Evolutionary conservation across 2,797 vertebrate genomes (phyloP).

Genomic region (Cynodonichthys magdalenae): DNA sequence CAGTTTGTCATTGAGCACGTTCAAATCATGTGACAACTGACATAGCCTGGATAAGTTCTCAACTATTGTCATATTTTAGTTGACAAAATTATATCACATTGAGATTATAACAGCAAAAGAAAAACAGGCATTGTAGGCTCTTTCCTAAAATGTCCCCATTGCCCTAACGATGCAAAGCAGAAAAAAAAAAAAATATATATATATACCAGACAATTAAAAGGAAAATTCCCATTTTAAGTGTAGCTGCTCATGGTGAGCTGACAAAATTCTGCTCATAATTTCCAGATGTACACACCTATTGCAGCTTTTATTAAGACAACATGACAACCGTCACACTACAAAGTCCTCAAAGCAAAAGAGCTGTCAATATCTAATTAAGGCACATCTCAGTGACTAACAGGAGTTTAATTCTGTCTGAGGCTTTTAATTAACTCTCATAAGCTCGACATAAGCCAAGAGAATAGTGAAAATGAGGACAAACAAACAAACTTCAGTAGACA

Average conservation of each 20-base stretch:
- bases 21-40: too few relatives aligned
- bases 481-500: constrained; percentile 23
- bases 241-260: not conserved
- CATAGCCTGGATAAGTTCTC: too few relatives aligned
- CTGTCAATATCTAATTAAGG: constrained; percentile 35
- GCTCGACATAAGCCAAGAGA: constrained; percentile 26
- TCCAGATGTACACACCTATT: not conserved
- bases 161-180: too few relatives aligned
- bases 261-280: not conserved
- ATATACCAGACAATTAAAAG: too few relatives aligned
- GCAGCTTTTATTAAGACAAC: constrained; percentile 18
- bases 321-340: constrained; percentile 35
- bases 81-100: too few relatives aligned
- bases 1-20: too few relatives aligned
- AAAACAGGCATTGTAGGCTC: too few relatives aligned
- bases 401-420: constrained; percentile 40
- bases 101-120: too few relatives aligned
- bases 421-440: constrained; percentile 50
- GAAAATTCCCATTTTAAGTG: too few relatives aligned
- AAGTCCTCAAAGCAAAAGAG: constrained; percentile 31
- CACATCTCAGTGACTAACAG: constrained; percentile 20
- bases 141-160: too few relatives aligned
- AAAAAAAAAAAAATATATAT: too few relatives aligned
- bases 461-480: constrained; percentile 27
- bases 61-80: too few relatives aligned